Evolutionary conservation across 2,888 invertebrate genomes (phyloP).

Genomic region (Thysanoteuthis rhombus): DNA sequence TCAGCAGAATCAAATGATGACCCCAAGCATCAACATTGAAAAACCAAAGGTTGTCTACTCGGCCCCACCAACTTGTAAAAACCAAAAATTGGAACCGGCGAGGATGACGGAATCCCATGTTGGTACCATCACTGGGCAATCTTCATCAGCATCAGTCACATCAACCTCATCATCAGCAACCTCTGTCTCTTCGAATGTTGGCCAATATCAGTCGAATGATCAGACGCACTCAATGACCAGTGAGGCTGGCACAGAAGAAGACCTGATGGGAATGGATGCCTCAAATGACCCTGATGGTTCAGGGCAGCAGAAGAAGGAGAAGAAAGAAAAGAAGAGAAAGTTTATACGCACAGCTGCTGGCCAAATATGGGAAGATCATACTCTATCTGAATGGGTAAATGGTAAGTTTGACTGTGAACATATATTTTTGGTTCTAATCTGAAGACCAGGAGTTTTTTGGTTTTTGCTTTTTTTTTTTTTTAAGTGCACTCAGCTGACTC

Average conservation of each 20-base stretch:
- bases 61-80: conserved; percentile 58
- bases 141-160: background rate
- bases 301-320: conserved; percentile 63
- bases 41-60: conserved; percentile 61
- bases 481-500: background rate
- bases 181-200: background rate
- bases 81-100: conserved; percentile 47
- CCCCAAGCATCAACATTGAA: conserved; percentile 37
- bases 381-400: conserved; percentile 94
- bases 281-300: conserved; percentile 34
- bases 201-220: background rate
- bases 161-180: background rate
- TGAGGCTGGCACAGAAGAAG: background rate
- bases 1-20: conserved; percentile 37
- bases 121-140: background rate
- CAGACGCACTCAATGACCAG: background rate
- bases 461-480: no score
- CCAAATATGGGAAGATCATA: conserved; percentile 94
- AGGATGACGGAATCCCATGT: conserved; percentile 31
- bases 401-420: conserved; percentile 68
- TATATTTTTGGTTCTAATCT: no score
- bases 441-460: no score
- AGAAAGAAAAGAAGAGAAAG: conserved; percentile 76
- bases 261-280: background rate
- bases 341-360: conserved; percentile 92